Evolutionary conservation across 1,140 invertebrate genomes (phyloP).

Genomic region (Macrocentrus cingulum): DNA sequence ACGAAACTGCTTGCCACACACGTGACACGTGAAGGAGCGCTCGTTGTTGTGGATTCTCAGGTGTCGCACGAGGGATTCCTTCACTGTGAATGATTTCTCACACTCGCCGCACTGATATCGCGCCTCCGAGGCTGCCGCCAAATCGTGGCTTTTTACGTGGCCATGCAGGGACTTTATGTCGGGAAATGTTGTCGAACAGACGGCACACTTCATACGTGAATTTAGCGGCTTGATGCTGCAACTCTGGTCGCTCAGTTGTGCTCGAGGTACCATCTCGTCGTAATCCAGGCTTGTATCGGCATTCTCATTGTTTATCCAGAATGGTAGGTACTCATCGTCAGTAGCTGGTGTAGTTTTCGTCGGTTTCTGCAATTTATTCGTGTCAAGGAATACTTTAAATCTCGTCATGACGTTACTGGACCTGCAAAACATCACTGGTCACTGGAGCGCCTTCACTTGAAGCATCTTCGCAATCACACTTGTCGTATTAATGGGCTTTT

Average conservation of each 20-base stretch:
- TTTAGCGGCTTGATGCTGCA: too few species aligned
- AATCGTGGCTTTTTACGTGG: slow-evolving; percentile 17
- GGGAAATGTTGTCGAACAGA: slow-evolving; percentile 7
- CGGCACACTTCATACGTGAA: slow-evolving; percentile 6
- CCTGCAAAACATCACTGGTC: slow-evolving; percentile 56
- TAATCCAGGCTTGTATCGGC: neutral
- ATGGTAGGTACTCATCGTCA: neutral
- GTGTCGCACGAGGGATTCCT: slow-evolving; percentile 62
- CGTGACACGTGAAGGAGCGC: slow-evolving; percentile 42
- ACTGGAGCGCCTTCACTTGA: too few species aligned
- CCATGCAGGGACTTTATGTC: slow-evolving; percentile 2
- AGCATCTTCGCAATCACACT: too few species aligned
- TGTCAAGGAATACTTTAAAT: slow-evolving; percentile 44
- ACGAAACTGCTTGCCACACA: slow-evolving; percentile 49
- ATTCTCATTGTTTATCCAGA: slow-evolving; percentile 6
- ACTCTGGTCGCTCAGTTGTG: too few species aligned
- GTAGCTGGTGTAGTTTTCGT: slow-evolving; percentile 20
- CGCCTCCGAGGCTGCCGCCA: slow-evolving; percentile 39
- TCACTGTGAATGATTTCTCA: slow-evolving; percentile 54
- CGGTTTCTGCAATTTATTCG: slow-evolving; percentile 40
- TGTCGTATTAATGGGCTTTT: too few species aligned
- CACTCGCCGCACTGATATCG: slow-evolving; percentile 56
- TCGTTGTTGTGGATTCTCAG: slow-evolving; percentile 59
- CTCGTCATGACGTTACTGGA: slow-evolving; percentile 40
- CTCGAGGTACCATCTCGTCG: neutral